phyloP scores from a whole-genome alignment of 2,797 vertebrate genomes.

The Gallirallus australis region DNA sequence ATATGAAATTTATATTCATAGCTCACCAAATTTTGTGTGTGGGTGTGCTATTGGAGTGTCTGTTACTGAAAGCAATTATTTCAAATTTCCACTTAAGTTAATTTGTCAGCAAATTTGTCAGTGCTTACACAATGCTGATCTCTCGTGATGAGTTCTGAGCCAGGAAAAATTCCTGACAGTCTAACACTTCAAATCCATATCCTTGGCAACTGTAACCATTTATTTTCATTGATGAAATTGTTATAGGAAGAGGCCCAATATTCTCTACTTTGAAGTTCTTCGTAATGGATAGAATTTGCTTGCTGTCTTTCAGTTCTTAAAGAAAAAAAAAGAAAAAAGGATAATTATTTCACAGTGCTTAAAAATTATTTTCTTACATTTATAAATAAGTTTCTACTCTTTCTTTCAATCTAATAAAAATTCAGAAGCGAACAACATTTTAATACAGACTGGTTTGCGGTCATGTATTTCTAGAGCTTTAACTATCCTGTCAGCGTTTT shows the following conservation, averaged over 20 bases:
- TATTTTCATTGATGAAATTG: constrained; percentile 93
- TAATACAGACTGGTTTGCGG: neutral
- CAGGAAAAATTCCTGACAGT: constrained; percentile 89
- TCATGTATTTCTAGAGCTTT: neutral
- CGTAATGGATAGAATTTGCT: constrained; percentile 92
- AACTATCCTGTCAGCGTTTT: neutral
- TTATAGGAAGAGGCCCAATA: constrained; percentile 92
- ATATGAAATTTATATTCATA: neutral
- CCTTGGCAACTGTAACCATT: constrained; percentile 97
- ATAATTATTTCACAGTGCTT: neutral
- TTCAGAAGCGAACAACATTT: neutral
- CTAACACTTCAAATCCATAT: constrained; percentile 95
- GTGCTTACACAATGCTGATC: constrained; percentile 93
- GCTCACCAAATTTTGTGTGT: neutral
- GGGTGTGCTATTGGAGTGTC: neutral
- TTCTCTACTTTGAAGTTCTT: constrained; percentile 99
- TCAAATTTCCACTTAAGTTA: constrained; percentile 13
- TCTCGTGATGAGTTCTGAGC: constrained; percentile 92
- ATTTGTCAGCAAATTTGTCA: constrained; percentile 25
- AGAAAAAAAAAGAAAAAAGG: neutral
- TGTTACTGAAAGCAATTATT: constrained; percentile 8
- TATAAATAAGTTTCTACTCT: neutral
- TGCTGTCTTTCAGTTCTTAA: constrained; percentile 90
- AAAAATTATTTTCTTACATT: neutral
- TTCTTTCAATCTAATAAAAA: neutral